Evolutionary conservation across 2,113 vertebrate species (phyloP).

Genomic region (Poicephalus gulielmi): DNA sequence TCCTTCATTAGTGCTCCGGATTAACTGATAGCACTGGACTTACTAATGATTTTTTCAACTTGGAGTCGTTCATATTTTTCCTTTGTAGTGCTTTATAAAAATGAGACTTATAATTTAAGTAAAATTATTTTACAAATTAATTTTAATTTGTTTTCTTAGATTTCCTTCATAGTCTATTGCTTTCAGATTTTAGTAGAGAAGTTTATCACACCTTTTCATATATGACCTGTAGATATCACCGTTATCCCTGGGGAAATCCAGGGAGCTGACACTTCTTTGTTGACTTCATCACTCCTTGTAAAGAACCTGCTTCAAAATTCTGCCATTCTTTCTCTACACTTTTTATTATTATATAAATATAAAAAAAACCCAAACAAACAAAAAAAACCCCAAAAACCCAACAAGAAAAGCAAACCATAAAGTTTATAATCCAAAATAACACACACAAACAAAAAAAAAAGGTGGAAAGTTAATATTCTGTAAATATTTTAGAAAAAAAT

Average conservation of each 20-base stretch:
- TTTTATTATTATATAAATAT: neutral
- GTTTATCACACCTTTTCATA: neutral
- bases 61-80: neutral
- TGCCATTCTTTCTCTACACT: neutral
- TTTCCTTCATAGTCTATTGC: neutral
- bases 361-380: neutral
- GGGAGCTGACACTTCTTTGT: neutral
- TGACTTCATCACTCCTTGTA: neutral
- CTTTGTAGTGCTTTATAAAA: neutral
- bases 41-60: neutral
- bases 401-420: neutral
- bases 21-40: neutral
- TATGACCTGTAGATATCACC: neutral
- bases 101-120: neutral
- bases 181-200: neutral
- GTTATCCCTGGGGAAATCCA: neutral
- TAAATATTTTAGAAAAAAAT: neutral
- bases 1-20: neutral
- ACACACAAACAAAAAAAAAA: neutral
- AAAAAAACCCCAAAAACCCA: no score
- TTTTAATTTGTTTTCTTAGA: neutral
- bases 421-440: neutral
- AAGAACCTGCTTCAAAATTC: neutral
- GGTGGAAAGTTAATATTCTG: neutral
- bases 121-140: rapidly evolving